Percentiles rank a stretch among this genome's conserved stretches.
Evolutionary conservation across 2,888 invertebrate genomes (phyloP).

Genomic region (Agrenia bidenticulata): DNA sequence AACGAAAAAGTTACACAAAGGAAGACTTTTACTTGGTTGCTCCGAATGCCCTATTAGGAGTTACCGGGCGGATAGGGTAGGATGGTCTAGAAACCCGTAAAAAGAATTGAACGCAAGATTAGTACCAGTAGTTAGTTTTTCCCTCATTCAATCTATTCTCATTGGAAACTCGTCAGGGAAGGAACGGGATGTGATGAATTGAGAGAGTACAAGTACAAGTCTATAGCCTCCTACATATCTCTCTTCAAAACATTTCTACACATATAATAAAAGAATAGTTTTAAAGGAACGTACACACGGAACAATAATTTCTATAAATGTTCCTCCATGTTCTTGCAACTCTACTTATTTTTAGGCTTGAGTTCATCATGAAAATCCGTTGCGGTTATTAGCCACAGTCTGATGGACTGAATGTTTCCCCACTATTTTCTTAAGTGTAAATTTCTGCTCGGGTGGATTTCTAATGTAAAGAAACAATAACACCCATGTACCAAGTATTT

Average conservation of each 20-base stretch:
- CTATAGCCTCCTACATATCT: no score
- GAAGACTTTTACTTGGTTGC: conserved; percentile 3
- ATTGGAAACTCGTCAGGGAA: conserved; percentile 7
- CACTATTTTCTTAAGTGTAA: conserved; percentile 14
- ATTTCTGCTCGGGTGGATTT: conserved; percentile 13
- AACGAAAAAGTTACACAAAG: conserved; percentile 8
- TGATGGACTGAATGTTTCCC: conserved; percentile 5
- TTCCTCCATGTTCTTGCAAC: not conserved
- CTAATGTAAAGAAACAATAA: conserved; percentile 14
- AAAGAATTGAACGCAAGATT: no score
- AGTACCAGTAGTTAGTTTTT: no score
- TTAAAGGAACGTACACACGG: no score
- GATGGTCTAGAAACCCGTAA: no score
- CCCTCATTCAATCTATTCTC: no score
- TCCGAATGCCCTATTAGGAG: no score
- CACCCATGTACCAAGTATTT: not conserved
- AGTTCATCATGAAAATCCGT: conserved; percentile 9
- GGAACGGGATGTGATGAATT: not conserved
- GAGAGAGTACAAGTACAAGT: not conserved
- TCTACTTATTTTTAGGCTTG: not conserved
- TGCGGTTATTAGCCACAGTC: conserved; percentile 13
- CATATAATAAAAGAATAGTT: no score
- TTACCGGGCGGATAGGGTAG: no score
- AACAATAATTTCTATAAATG: no score
- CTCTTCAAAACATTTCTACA: no score